phyloP scores from a whole-genome alignment of 2,888 invertebrate species.

The Palloptera scutellata region DNA sequence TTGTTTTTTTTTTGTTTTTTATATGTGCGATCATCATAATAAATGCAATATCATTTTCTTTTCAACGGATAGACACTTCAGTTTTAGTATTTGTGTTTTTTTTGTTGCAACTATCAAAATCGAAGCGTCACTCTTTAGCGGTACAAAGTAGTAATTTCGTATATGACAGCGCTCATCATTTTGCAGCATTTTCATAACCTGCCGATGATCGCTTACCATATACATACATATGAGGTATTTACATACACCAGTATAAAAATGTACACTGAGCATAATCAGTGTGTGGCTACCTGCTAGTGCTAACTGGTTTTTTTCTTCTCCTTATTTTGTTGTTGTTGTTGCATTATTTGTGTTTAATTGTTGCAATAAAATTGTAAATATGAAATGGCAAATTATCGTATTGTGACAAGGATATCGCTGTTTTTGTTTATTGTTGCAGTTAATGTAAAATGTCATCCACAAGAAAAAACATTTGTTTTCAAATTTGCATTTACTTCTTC shows the following conservation, averaged over 20 bases:
- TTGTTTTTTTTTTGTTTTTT: no score
- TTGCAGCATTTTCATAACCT: neutral
- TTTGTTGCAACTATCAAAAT: constrained; percentile 3
- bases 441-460: neutral
- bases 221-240: no score
- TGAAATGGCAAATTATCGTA: constrained; percentile 25
- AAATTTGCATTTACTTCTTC: no score
- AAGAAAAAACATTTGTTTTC: neutral
- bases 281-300: no score
- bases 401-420: neutral
- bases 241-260: no score
- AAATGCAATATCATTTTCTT: no score
- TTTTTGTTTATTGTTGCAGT: neutral
- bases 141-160: neutral
- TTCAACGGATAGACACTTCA: neutral
- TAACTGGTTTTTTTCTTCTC: neutral
- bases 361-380: constrained; percentile 28
- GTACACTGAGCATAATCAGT: neutral
- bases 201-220: neutral
- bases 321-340: neutral
- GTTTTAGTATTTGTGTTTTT: neutral
- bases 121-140: neutral
- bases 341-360: constrained; percentile 2
- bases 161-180: neutral
- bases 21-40: no score